Conservation (phyloP, 2,888 invertebrate genomes). For the Eugnorisma glareosa region DNA sequence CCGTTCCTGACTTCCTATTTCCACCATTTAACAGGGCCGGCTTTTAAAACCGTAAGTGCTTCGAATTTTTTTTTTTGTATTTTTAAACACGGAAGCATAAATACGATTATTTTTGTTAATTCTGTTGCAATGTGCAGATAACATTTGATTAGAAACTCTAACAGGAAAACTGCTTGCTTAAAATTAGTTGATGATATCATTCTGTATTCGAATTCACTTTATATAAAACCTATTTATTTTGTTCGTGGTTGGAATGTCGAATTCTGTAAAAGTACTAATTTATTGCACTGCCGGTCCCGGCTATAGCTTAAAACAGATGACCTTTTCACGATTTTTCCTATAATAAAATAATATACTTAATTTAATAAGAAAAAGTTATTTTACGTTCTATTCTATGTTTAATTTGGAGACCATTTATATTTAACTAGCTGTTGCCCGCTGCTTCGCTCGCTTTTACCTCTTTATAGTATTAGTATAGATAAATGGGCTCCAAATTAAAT, state of each 20-base stretch:
- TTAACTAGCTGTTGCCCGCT: too few species aligned
- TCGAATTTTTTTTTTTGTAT: neutral
- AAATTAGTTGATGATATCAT: neutral
- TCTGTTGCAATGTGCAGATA: conserved; percentile 29
- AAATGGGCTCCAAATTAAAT: too few species aligned
- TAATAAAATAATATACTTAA: too few species aligned
- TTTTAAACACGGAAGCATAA: neutral
- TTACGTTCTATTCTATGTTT: too few species aligned
- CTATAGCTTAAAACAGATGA: neutral
- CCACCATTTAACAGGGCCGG: neutral
- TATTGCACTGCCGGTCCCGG: neutral
- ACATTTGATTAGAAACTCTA: neutral
- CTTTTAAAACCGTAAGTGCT: conserved; percentile 27
- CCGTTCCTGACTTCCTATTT: conserved; percentile 3
- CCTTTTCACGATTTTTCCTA: too few species aligned
- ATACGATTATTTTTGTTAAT: neutral
- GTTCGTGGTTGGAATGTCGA: neutral
- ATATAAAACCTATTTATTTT: neutral
- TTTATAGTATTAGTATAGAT: too few species aligned
- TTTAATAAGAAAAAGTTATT: too few species aligned
- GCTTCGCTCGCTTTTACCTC: too few species aligned
- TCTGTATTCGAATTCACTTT: conserved; percentile 1
- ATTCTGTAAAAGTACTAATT: neutral
- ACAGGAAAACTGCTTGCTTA: conserved; percentile 28
- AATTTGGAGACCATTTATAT: too few species aligned